Base-by-base conservation (phyloP, 2,888 invertebrate genomes). In the Lepidocyrtinus sp. region DNA sequence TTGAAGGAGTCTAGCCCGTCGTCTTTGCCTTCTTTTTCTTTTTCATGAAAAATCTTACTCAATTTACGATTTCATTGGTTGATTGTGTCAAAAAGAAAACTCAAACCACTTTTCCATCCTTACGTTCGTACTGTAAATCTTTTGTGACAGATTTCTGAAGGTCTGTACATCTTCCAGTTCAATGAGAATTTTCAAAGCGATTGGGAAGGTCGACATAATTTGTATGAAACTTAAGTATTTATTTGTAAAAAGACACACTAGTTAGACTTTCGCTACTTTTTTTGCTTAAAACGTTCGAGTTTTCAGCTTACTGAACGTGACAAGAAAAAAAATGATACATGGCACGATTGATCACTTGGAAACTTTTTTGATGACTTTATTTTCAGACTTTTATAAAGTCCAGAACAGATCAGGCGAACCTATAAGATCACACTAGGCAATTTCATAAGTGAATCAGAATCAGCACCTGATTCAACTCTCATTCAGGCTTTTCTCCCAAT, bases 51-150 rank as follows among this genome's bases (percentile, higher is more conserved):
- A 9, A 55, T n/a, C 9, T 55, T 55, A 17, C 17, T n/a, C 55
- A 55, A 55, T 55, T 55, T 55, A n/a, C 55, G n/a, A 55, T 55
- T 55, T 55, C 17, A 55, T 55, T 55, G 17, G 15, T 55, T 55
- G 3, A 55, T 55, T 55, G 55, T 55, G n/a, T n/a, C 55, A 12
- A 55, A 55, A 55, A 15, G 55, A 12, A 36, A 36, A 36, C 15
- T 55, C 15, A 12, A 55, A 55, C n/a, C n/a, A 12, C 55, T n/a
- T 15, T 55, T n/a, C 55, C 5, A 5, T 5, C n/a, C 7, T 7
- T 36, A 5, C 12, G 36, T 36, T 12, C 55, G 55, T 55, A 5
- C 12, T 36, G 5, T 5, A 36, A 36, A 55, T n/a, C 3, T 55
- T n/a, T 15, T 55, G n/a, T n/a, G n/a, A 12, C 9, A 55, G 17